Conservation (phyloP, 2,888 invertebrate genomes). For the Cryptophagus acutangulus region DNA sequence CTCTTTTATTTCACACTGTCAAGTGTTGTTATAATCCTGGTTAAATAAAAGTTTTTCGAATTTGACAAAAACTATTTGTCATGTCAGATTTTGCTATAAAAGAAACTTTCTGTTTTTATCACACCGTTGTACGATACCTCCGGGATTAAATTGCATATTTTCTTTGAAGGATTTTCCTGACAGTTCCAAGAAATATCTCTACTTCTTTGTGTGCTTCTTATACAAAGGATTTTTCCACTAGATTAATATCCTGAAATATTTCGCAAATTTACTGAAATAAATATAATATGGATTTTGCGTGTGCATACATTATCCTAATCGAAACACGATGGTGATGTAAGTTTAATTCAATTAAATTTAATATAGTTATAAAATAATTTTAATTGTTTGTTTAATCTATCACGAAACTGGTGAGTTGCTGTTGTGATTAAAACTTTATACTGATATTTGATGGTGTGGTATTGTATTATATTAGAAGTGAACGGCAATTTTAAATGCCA, state of each 20-base stretch:
- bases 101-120: constrained; percentile 2
- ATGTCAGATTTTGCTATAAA: constrained; percentile 25
- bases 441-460: too few species aligned
- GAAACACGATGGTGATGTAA: too few species aligned
- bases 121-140: constrained; percentile 4
- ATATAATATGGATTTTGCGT: too few species aligned
- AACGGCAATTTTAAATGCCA: too few species aligned
- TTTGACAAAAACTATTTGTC: constrained; percentile 30
- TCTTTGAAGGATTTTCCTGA: constrained; percentile 8
- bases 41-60: constrained; percentile 10
- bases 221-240: constrained; percentile 8
- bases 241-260: constrained; percentile 7
- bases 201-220: constrained; percentile 4
- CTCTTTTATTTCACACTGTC: too few species aligned
- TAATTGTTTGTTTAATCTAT: too few species aligned
- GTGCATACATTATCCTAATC: too few species aligned
- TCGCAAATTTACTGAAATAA: constrained; percentile 9
- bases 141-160: constrained; percentile 9
- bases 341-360: too few species aligned
- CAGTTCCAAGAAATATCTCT: constrained; percentile 8
- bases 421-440: too few species aligned
- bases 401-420: too few species aligned
- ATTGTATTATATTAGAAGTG: too few species aligned
- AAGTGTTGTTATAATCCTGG: constrained; percentile 11
- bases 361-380: too few species aligned